Percentiles rank a stretch among this genome's conserved stretches.
These are phyloP conservation scores for Limnephilus auricula DNA, from an alignment of 2,888 invertebrate genomes.

Conservation along the genomic window DNA sequence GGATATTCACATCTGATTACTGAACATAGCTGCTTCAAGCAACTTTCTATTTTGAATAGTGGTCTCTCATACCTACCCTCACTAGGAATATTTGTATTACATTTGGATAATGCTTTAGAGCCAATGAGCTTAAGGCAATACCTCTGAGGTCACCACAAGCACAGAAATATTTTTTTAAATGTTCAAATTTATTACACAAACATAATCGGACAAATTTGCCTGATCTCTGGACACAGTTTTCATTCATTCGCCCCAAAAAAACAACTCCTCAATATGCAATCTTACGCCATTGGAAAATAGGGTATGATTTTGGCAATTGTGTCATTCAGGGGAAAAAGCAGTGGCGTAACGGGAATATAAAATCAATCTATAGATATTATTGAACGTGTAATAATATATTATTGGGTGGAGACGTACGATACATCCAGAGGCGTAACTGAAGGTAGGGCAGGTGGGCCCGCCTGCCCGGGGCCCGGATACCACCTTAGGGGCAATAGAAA, in stretches of 20 bases:
- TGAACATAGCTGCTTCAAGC: too few relatives aligned
- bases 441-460: slow-evolving; percentile 79
- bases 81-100: too few relatives aligned
- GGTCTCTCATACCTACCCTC: too few relatives aligned
- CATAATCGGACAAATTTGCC: neutral
- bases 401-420: slow-evolving; percentile 75
- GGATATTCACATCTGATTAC: too few relatives aligned
- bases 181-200: neutral
- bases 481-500: slow-evolving; percentile 71
- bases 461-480: slow-evolving; percentile 78
- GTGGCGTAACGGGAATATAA: neutral
- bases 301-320: neutral
- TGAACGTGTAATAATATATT: neutral
- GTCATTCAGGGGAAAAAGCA: neutral
- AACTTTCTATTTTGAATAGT: too few relatives aligned
- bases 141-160: neutral
- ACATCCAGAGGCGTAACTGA: slow-evolving; percentile 80
- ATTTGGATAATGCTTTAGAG: neutral
- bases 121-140: neutral
- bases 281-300: neutral
- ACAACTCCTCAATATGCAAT: neutral
- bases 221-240: neutral
- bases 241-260: neutral
- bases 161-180: neutral
- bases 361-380: neutral